Percentiles rank a stretch among this genome's conserved stretches.
These are phyloP conservation scores for Atherinomorus stipes DNA, from an alignment of 2,113 vertebrate genomes.

Conservation along the genomic window DNA sequence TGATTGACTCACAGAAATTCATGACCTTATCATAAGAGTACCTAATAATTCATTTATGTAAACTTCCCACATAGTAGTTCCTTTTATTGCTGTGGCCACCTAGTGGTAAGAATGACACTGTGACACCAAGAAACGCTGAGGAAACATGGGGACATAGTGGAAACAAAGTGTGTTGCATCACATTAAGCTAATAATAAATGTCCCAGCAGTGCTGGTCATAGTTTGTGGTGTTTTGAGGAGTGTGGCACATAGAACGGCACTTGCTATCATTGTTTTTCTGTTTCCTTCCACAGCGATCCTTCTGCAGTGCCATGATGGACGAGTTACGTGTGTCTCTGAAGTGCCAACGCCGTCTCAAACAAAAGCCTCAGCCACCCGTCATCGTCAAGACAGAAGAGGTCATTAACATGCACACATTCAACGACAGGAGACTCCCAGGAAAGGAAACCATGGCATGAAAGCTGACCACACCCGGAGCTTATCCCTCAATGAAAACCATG, in stretches of 20 bases:
- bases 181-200: background rate
- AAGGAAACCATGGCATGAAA: slow-evolving; percentile 99
- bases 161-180: background rate
- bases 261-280: slow-evolving; percentile 18
- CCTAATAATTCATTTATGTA: too few relatives aligned
- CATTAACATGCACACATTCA: slow-evolving; percentile 99
- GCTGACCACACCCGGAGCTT: slow-evolving; percentile 13
- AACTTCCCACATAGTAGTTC: too few relatives aligned
- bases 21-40: too few relatives aligned
- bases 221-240: background rate
- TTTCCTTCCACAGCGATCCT: slow-evolving; percentile 89
- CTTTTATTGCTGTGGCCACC: too few relatives aligned
- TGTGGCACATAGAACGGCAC: background rate
- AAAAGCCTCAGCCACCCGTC: slow-evolving; percentile 95
- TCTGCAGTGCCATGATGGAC: slow-evolving; percentile 98
- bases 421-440: slow-evolving; percentile 98
- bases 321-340: slow-evolving; percentile 96
- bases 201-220: background rate
- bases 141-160: too few relatives aligned
- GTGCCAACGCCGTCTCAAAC: slow-evolving; percentile 96
- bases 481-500: slow-evolving; percentile 22
- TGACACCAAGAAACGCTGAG: too few relatives aligned
- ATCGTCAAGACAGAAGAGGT: slow-evolving; percentile 99
- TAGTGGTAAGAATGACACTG: too few relatives aligned
- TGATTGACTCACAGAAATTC: too few relatives aligned